Evolutionary conservation across 2,113 vertebrate species (phyloP).

Genomic region (Bubalus kerabau): DNA sequence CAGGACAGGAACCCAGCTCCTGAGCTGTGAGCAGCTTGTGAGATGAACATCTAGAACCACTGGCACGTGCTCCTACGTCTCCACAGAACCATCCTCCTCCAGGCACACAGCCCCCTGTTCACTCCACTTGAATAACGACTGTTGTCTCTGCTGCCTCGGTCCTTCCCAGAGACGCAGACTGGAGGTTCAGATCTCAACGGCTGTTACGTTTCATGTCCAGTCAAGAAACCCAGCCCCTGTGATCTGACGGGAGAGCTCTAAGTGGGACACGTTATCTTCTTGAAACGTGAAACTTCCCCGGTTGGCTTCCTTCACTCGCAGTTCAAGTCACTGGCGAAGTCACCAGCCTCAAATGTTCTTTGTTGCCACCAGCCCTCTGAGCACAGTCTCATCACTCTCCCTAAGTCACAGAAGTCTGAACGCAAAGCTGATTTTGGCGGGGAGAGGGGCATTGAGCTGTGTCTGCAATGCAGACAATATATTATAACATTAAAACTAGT

Average conservation of each 20-base stretch:
- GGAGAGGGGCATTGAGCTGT: too few relatives aligned
- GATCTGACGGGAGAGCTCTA: neutral
- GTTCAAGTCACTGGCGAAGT: neutral
- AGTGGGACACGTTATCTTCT: neutral
- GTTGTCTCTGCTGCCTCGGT: neutral
- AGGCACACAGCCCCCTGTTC: neutral
- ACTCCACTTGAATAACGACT: neutral
- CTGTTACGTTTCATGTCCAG: neutral
- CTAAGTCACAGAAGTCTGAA: neutral
- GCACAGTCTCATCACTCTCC: neutral
- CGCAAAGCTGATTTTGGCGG: neutral
- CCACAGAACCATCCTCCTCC: too few relatives aligned
- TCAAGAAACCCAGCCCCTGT: neutral
- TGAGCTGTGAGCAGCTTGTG: neutral
- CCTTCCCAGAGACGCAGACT: neutral
- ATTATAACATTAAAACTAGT: neutral
- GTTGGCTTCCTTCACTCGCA: neutral
- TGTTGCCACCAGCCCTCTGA: fast-evolving
- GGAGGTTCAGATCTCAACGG: neutral
- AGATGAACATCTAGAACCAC: neutral
- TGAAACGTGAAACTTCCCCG: neutral
- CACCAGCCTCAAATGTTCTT: neutral
- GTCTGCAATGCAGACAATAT: neutral
- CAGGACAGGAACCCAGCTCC: neutral
- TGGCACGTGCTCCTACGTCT: neutral